These are phyloP conservation scores for Sitobion miscanthi DNA, from an alignment of 1,140 invertebrate species.

Conservation along the genomic window DNA sequence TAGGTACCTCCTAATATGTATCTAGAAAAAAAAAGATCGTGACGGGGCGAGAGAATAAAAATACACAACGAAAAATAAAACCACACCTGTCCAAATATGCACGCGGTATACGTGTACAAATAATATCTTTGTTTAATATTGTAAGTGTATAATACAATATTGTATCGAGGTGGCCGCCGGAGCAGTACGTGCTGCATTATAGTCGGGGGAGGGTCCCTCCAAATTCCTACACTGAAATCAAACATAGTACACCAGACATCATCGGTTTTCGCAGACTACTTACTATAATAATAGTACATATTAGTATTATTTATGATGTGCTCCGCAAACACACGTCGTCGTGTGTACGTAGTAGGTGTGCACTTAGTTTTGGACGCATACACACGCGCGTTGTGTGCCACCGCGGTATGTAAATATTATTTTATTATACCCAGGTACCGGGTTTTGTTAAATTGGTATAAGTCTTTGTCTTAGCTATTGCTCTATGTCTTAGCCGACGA, in stretches of 20 bases:
- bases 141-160: background rate
- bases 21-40: background rate
- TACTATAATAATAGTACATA: background rate
- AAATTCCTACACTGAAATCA: background rate
- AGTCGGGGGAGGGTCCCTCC: background rate
- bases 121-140: background rate
- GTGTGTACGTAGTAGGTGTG: background rate
- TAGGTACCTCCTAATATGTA: background rate
- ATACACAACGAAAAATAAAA: background rate
- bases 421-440: background rate
- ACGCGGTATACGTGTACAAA: too few relatives aligned
- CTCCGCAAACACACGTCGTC: background rate
- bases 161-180: too few relatives aligned
- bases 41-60: background rate
- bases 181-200: background rate
- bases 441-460: background rate
- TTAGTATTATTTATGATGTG: background rate
- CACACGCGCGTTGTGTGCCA: background rate
- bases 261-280: background rate
- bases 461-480: background rate
- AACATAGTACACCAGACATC: background rate
- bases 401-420: background rate
- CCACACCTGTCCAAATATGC: constrained; percentile 37
- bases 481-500: too few relatives aligned
- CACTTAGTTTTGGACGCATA: background rate